A percentile compares a stretch with the other conserved stretches of the same genome.
phyloP scores from a whole-genome alignment of 2,888 invertebrate genomes.

The Spodoptera picta region DNA sequence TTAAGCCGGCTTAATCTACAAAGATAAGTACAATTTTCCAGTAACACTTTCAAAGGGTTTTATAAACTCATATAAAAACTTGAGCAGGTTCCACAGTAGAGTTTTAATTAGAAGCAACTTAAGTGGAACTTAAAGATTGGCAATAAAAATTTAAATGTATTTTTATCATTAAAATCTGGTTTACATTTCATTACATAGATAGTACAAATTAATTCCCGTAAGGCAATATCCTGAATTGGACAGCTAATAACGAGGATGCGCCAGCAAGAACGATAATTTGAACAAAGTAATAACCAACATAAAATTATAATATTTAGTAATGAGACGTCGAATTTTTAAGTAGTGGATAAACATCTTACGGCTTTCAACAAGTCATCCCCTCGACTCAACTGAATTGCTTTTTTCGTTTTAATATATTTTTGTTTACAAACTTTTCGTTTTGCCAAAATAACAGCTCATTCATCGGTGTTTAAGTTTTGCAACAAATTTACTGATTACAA shows the following conservation, averaged over 20 bases:
- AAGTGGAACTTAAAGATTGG: slow-evolving; percentile 18
- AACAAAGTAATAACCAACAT: slow-evolving; percentile 34
- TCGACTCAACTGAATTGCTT: slow-evolving; percentile 18
- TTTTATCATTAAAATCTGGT: slow-evolving; percentile 11
- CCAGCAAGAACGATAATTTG: slow-evolving; percentile 21
- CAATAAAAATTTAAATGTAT: slow-evolving; percentile 27
- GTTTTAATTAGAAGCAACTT: slow-evolving; percentile 36
- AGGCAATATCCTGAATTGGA: slow-evolving; percentile 17
- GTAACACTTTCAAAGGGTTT: slow-evolving; percentile 12
- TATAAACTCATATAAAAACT: slow-evolving; percentile 13
- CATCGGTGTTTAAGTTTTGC: slow-evolving; percentile 48
- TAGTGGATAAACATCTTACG: slow-evolving; percentile 31
- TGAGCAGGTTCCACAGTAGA: slow-evolving; percentile 18
- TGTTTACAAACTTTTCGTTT: slow-evolving; percentile 36
- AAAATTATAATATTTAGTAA: slow-evolving; percentile 42
- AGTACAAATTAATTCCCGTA: slow-evolving; percentile 19
- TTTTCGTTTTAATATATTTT: slow-evolving; percentile 21
- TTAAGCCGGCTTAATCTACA: too few relatives aligned
- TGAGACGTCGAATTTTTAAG: slow-evolving; percentile 28
- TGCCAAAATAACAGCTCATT: slow-evolving; percentile 48
- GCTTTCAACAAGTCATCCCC: slow-evolving; percentile 40
- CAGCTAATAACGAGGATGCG: slow-evolving; percentile 15
- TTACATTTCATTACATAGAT: too few relatives aligned
- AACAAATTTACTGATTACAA: slow-evolving; percentile 44
- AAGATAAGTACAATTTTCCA: slow-evolving; percentile 8